These are phyloP conservation scores for Gallinago undulata DNA, from an alignment of 2,113 vertebrate species.

Conservation along the genomic window DNA sequence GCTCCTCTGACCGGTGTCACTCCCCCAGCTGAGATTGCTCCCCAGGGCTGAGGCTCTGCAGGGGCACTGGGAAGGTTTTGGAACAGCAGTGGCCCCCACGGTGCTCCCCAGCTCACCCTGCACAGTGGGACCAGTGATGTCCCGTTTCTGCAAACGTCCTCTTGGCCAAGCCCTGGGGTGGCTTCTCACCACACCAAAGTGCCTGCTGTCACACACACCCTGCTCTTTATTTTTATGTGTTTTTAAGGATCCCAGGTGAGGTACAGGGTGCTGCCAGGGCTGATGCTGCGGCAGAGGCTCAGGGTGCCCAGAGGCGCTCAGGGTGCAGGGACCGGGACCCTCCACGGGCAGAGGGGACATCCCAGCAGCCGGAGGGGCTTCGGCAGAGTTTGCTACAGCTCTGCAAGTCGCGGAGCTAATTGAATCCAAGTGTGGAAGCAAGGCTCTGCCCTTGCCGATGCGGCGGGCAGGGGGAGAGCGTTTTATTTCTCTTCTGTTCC, in stretches of 20 bases:
- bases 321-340: accelerated
- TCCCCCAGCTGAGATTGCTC: accelerated
- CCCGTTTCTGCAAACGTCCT: accelerated
- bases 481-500: constrained; percentile 30
- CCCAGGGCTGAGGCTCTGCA: background rate
- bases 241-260: background rate
- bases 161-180: background rate
- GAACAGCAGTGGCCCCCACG: background rate
- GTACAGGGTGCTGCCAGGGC: background rate
- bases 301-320: background rate
- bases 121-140: accelerated
- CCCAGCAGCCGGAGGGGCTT: accelerated
- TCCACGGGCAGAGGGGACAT: background rate
- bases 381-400: background rate
- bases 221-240: background rate
- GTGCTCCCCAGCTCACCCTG: background rate
- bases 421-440: constrained; percentile 23
- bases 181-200: accelerated
- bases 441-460: background rate
- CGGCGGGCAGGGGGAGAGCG: background rate
- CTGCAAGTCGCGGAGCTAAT: background rate
- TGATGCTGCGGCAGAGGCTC: accelerated
- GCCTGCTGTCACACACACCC: accelerated
- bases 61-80: background rate
- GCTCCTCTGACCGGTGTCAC: background rate